Evolutionary conservation across 2,888 invertebrate genomes (phyloP).

Genomic region (Xylota sylvarum): DNA sequence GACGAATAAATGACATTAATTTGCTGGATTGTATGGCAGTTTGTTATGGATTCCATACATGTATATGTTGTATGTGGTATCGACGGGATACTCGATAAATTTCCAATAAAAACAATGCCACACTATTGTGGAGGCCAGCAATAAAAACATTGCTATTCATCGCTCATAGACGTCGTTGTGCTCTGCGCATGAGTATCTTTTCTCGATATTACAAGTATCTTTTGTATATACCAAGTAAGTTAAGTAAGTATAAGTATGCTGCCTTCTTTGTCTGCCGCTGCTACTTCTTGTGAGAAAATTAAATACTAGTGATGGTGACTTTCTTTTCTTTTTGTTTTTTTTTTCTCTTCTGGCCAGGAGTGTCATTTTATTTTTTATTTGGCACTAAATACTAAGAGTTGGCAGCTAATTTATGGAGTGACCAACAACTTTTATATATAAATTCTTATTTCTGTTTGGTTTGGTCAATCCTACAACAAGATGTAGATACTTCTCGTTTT

Average conservation of each 20-base stretch:
- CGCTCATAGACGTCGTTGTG: too few species aligned
- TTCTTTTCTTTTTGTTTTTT: slow-evolving; percentile 47
- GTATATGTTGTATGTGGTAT: slow-evolving; percentile 46
- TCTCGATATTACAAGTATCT: slow-evolving; percentile 31
- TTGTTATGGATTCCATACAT: slow-evolving; percentile 70
- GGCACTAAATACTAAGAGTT: slow-evolving; percentile 79
- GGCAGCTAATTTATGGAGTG: slow-evolving; percentile 83
- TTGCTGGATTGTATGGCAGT: slow-evolving; percentile 71
- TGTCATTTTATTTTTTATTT: slow-evolving; percentile 75
- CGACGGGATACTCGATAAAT: slow-evolving; percentile 70
- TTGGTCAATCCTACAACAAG: slow-evolving; percentile 41
- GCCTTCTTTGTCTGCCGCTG: slow-evolving; percentile 60
- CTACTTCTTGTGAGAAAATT: slow-evolving; percentile 54
- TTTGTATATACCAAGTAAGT: slow-evolving; percentile 46
- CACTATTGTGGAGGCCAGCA: neutral
- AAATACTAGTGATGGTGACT: slow-evolving; percentile 60
- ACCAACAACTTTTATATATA: slow-evolving; percentile 75
- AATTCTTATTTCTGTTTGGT: slow-evolving; percentile 47
- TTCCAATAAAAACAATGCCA: slow-evolving; percentile 72
- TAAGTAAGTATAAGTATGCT: neutral
- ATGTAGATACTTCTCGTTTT: slow-evolving; percentile 5
- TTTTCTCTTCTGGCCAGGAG: neutral
- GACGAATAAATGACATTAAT: slow-evolving; percentile 77
- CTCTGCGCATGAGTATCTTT: slow-evolving; percentile 75
- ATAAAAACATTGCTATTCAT: slow-evolving; percentile 33